Conservation (phyloP, 2,113 vertebrate genomes). For the Zapornia atra region DNA sequence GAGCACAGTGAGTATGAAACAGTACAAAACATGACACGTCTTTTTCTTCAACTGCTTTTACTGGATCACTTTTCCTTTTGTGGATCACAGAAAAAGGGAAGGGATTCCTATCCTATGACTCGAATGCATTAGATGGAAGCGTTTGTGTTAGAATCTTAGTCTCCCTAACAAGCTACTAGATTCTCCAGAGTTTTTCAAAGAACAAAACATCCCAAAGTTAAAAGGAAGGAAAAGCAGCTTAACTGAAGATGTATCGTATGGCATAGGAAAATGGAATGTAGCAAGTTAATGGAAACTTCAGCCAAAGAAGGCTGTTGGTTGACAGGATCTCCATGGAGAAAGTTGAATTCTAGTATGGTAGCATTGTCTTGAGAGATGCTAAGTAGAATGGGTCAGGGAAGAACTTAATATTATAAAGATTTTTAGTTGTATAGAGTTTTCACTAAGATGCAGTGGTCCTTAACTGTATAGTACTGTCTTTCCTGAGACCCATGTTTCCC, state of each 20-base stretch:
- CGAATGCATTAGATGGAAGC: neutral
- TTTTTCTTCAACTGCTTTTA: neutral
- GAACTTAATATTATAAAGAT: neutral
- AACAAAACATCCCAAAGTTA: neutral
- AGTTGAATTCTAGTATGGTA: neutral
- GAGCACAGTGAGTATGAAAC: constrained; percentile 54
- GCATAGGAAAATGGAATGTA: neutral
- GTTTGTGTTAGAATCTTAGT: neutral
- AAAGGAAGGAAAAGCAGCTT: neutral
- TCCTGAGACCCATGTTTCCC: neutral
- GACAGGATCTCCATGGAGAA: neutral
- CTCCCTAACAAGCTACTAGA: neutral
- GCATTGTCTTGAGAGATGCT: neutral
- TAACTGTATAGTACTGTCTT: neutral
- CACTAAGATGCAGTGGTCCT: neutral
- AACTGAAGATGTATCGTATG: rapidly evolving
- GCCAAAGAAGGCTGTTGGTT: neutral
- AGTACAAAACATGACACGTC: neutral
- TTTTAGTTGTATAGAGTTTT: neutral
- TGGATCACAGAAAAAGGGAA: neutral
- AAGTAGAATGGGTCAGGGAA: neutral
- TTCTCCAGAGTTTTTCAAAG: neutral
- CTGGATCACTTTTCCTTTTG: neutral
- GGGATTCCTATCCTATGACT: neutral
- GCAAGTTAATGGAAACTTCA: neutral